phyloP scores from a whole-genome alignment of 2,797 vertebrate species.

The Myripristis murdjan region DNA sequence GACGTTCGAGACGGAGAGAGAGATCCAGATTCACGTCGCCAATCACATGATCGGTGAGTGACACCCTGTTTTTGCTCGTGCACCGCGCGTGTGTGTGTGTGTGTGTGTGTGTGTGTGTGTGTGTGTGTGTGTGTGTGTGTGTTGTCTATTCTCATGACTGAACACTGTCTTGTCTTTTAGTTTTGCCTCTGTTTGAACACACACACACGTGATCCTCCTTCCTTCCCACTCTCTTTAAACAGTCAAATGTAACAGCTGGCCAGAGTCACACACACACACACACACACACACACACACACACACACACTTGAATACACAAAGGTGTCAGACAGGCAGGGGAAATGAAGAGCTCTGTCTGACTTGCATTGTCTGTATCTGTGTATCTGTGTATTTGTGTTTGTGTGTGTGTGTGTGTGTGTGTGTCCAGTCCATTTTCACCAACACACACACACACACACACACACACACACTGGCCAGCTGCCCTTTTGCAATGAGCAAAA shows the following conservation, averaged over 20 bases:
- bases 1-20: conserved; percentile 98
- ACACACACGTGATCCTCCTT: too few relatives aligned
- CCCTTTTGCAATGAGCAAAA: background rate
- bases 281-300: conserved; percentile 15
- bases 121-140: conserved; percentile 14
- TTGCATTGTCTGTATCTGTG: conserved; percentile 1
- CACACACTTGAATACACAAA: conserved; percentile 26
- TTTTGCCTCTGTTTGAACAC: conserved; percentile 9
- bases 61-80: conserved; percentile 24
- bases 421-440: background rate
- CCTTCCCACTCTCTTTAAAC: background rate
- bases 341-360: conserved; percentile 77
- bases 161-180: conserved; percentile 28
- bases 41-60: conserved; percentile 99
- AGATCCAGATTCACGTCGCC: conserved; percentile 99
- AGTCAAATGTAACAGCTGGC: background rate
- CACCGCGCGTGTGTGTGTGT: conserved; percentile 9
- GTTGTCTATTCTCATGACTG: too few relatives aligned
- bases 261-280: conserved; percentile 6
- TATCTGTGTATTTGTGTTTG: background rate
- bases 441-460: too few relatives aligned
- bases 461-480: background rate
- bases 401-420: conserved; percentile 6
- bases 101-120: conserved; percentile 6
- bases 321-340: conserved; percentile 70